Percentiles rank a stretch among this genome's conserved stretches.
Evolutionary conservation across 53 echinoderm and acorn worm genomes (phyloP).

Genomic region (Apostichopus leukothele): DNA sequence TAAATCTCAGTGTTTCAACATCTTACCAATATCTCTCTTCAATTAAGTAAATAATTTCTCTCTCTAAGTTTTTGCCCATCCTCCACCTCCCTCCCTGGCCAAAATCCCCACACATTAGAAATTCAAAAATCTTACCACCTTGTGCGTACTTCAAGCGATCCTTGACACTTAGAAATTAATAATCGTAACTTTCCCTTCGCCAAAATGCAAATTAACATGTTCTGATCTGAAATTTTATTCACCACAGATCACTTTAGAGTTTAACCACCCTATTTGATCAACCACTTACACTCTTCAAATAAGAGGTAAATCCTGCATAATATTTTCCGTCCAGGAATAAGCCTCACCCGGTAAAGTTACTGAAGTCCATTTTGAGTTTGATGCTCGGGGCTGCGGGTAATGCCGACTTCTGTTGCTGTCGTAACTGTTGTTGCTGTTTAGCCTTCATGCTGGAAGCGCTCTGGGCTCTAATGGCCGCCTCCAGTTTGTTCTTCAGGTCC

Average conservation of each 20-base stretch:
- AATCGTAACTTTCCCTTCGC: no score
- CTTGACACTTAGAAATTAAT: no score
- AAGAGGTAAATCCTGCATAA: no score
- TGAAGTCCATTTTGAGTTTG: constrained; percentile 95
- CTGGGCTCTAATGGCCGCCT: constrained; percentile 82
- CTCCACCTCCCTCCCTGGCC: background rate
- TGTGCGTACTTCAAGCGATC: no score
- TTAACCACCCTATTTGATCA: background rate
- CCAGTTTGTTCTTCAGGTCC: constrained; percentile 90
- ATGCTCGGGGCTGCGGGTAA: constrained; percentile 79
- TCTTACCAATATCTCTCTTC: no score
- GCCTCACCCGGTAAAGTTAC: constrained; percentile 84
- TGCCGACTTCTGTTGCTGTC: constrained; percentile 25
- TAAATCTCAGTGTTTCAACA: no score
- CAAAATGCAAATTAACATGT: no score
- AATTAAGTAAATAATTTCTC: no score
- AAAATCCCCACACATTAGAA: background rate
- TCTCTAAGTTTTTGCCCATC: no score
- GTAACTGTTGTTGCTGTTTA: constrained; percentile 46
- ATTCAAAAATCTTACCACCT: no score
- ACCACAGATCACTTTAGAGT: no score
- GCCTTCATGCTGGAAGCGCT: constrained; percentile 61
- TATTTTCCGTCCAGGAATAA: background rate
- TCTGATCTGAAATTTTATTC: background rate
- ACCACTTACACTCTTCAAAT: background rate